Conservation (phyloP, 1,140 invertebrate species). For the Popillia japonica region DNA sequence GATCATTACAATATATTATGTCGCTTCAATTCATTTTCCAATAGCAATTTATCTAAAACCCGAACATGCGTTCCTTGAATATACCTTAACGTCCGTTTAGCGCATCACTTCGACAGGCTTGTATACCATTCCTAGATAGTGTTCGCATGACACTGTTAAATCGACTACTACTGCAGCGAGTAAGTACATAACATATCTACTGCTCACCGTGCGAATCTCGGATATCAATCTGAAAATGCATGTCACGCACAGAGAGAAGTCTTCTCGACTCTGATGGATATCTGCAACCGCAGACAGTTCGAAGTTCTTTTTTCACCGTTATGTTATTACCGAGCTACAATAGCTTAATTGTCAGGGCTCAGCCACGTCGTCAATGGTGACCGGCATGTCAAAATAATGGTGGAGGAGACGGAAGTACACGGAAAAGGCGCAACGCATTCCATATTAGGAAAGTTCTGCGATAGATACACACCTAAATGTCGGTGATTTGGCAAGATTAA, state of each 20-base stretch:
- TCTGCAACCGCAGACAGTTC: conserved; percentile 19
- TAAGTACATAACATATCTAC: conserved; percentile 28
- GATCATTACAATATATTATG: too few relatives aligned
- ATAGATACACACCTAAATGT: neutral
- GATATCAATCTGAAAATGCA: conserved; percentile 40
- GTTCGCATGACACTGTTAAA: conserved; percentile 12
- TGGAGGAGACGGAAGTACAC: conserved; percentile 30
- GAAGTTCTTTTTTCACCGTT: conserved; percentile 32
- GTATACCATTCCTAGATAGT: conserved; percentile 8
- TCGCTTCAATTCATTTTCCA: neutral
- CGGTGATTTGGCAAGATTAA: neutral
- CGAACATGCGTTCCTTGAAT: neutral
- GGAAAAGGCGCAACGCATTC: conserved; percentile 2
- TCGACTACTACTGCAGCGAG: conserved; percentile 2
- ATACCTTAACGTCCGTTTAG: neutral
- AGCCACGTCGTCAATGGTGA: neutral
- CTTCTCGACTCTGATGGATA: conserved; percentile 30
- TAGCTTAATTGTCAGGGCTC: conserved; percentile 27
- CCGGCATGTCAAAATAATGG: neutral
- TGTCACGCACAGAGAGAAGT: conserved; percentile 26
- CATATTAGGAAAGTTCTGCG: neutral
- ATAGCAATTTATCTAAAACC: neutral
- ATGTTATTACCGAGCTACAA: conserved; percentile 36
- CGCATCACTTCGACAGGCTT: neutral
- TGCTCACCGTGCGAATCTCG: conserved; percentile 38